Conservation (phyloP, 2,113 vertebrate species). For the Columba livia region DNA sequence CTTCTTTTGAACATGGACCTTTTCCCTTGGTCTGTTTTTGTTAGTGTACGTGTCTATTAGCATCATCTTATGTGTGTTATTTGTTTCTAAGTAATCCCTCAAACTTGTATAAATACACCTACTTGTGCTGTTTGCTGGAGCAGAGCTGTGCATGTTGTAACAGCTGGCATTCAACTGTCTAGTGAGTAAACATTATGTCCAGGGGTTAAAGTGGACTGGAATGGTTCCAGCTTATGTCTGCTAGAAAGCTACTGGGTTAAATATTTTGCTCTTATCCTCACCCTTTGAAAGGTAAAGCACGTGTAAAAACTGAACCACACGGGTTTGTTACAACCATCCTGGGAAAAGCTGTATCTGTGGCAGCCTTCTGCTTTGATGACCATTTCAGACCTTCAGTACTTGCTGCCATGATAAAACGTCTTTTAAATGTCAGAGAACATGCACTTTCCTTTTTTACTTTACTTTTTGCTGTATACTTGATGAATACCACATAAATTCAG, state of each 20-base stretch:
- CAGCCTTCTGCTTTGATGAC: neutral
- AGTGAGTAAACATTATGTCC: slow-evolving; percentile 65
- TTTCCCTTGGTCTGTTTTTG: neutral
- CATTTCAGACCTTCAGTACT: neutral
- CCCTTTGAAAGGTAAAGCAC: neutral
- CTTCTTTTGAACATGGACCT: neutral
- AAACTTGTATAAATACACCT: slow-evolving; percentile 76
- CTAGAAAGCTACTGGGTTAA: slow-evolving; percentile 25
- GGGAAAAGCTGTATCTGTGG: neutral
- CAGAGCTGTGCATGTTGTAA: slow-evolving; percentile 75
- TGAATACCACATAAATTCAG: neutral
- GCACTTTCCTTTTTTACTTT: neutral
- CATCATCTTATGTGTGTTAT: slow-evolving; percentile 48
- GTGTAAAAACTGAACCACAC: neutral
- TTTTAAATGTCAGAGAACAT: neutral
- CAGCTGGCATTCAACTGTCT: slow-evolving; percentile 72
- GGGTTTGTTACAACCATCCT: neutral
- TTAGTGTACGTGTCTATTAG: slow-evolving; percentile 47
- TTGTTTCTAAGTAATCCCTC: slow-evolving; percentile 71
- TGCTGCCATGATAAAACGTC: neutral
- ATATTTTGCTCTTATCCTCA: neutral
- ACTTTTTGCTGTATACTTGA: neutral
- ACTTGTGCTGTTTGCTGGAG: slow-evolving; percentile 50
- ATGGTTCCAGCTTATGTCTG: slow-evolving; percentile 9
- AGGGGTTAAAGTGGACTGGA: slow-evolving; percentile 62